These are phyloP conservation scores for Gobionotothen gibberifrons DNA, from an alignment of 2,797 vertebrate genomes.

Conservation along the genomic window DNA sequence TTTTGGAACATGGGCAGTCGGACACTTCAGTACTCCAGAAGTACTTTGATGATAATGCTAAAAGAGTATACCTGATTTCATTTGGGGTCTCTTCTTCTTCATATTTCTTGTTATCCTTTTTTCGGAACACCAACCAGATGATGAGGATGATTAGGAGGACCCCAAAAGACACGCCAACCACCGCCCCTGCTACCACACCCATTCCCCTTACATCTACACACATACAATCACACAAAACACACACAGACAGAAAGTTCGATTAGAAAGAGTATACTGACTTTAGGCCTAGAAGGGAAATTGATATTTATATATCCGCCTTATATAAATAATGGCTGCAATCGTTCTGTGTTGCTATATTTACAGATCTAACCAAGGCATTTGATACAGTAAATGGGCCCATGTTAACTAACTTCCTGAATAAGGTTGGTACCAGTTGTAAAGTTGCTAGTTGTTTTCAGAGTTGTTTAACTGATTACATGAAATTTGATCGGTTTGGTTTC, in stretches of 20 bases:
- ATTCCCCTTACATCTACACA: conserved; percentile 86
- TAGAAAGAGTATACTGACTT: background rate
- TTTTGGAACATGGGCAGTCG: background rate
- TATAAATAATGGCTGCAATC: too few species aligned
- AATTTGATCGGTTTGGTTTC: too few species aligned
- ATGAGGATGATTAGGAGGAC: conserved; percentile 87
- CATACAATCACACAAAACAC: background rate
- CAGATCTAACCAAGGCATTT: too few species aligned
- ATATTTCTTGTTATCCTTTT: conserved; percentile 92
- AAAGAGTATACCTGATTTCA: conserved; percentile 87
- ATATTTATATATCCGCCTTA: background rate
- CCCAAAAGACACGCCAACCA: conserved; percentile 87
- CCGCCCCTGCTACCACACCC: conserved; percentile 87
- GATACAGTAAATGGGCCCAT: too few species aligned
- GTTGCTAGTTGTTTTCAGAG: too few species aligned
- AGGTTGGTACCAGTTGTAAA: too few species aligned
- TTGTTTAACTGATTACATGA: too few species aligned
- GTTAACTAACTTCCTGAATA: too few species aligned
- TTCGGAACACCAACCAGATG: conserved; percentile 90
- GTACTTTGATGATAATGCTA: conserved; percentile 2
- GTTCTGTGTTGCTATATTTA: too few species aligned
- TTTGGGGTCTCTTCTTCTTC: conserved; percentile 95
- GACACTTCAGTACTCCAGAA: background rate
- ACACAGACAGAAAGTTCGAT: conserved; percentile 1
- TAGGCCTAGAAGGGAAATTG: background rate